Evolutionary conservation across 2,797 vertebrate genomes (phyloP), one percentile per base, ranked within the genome.

Genomic region (Naso thynnoides): DNA sequence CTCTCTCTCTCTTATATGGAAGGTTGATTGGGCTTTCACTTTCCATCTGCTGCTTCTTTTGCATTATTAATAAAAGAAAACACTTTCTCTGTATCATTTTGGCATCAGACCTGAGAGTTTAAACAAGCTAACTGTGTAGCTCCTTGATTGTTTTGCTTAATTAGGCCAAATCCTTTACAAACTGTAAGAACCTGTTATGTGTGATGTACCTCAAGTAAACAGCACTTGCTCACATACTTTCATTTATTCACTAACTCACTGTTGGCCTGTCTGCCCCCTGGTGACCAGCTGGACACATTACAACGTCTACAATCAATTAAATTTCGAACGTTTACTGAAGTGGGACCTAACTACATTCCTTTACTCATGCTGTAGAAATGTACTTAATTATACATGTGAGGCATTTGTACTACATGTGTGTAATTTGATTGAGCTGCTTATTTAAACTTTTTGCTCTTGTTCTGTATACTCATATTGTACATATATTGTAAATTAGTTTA

Each of bases 51-150:
- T 76, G 67, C 59, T 53, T 50, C 44, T 64, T 18, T 3, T 79
- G 66, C 23, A 85, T 81, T 83, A 75, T 81, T 85, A 19, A 79
- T 58, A 8, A 41, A 11, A 65, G 41, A 49, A 21, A 13, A 49
- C 14, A 2, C 65, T 63, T 48, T 55, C 53, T 71, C 24, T 36
- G 14, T 38, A 27, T 9, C n/a, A 21, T 6, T 26, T 49, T 58
- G 38, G 29, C 49, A 49, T 58, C 50, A 64, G 7, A 29, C 27
- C 45, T 21, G 6, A 55, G 15, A 31, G 36, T 63, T 58, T 45
- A 44, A 33, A 58, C 21, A 14, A 36, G 31, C 10, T 24, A 49
- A 13, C 57, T 60, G 27, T 52, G 24, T 15, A 14, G 1, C 44
- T 29, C 2, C 8, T 19, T 60, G 8, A 56, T 69, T 39, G 6